Evolutionary conservation across 2,888 invertebrate species (phyloP), one percentile per base, ranked within the genome.

Genomic region (Eremobia ochroleuca): DNA sequence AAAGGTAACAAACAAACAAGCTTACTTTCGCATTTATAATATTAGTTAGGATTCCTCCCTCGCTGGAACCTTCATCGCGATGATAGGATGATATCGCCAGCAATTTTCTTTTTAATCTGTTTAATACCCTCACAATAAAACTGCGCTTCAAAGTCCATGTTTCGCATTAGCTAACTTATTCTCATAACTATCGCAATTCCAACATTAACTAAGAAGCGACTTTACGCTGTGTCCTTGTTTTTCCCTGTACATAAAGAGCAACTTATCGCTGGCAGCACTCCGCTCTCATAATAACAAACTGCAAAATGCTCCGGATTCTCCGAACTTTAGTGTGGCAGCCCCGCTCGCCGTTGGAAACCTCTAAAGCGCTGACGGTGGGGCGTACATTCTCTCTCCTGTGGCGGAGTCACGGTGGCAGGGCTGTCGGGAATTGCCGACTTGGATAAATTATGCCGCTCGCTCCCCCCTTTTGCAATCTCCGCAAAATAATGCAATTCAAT

Each of bases 251-350:
- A 93, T 94, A 95, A 94, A 93, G 93, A 93, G 92, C 92, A 93
- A 95, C 92, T 94, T 95, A 94, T 94, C 93, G 92, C 87, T 91
- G 91, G 91, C 91, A 91, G 93, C 91, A 90, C 92, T 92, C 92
- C 90, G 92, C 93, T 93, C 92, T 93, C 92, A 94, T 95, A 95
- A 95, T 95, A 95, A 95, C 95, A 95, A 95, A 95, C 95, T 96
- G 95, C 95, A 93, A 94, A 96, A 95, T 94, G 93, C 94, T 94
- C 93, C 91, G 94, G 94, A 95, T 95, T 96, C 96, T 93, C 93
- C 89, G 93, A 95, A 96, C 94, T 96, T 95, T 93, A 93, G 92
- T 94, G 93, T 92, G 92, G 94, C 93, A 92, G 90, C 92, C 89
- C 90, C 93, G 90, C 92, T 92, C 92, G 90, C 92, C 90, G 92